Conservation (phyloP, 2,888 invertebrate species). For the Tridacna gigas region DNA sequence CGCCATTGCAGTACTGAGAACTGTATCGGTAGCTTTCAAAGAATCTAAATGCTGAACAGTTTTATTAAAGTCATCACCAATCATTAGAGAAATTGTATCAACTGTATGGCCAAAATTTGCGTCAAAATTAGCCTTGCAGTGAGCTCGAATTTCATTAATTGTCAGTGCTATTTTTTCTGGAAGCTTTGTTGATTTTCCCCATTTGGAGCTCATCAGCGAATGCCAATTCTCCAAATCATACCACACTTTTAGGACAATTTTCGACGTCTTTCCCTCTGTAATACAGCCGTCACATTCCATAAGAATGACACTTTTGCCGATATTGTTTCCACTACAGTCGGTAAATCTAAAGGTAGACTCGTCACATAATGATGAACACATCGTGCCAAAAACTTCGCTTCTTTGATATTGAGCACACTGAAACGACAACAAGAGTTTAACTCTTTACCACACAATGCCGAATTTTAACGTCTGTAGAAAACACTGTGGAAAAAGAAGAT, state of each 20-base stretch:
- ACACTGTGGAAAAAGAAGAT: too few relatives aligned
- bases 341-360: slow-evolving; percentile 86
- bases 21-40: not conserved
- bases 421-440: slow-evolving; percentile 10
- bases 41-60: too few relatives aligned
- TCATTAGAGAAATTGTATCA: too few relatives aligned
- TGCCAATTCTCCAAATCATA: slow-evolving; percentile 12
- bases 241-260: slow-evolving; percentile 70
- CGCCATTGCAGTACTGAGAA: not conserved
- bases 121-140: not conserved
- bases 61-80: too few relatives aligned
- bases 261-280: slow-evolving; percentile 34
- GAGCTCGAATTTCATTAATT: not conserved
- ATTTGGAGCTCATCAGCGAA: not conserved
- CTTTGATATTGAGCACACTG: slow-evolving; percentile 84
- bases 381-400: slow-evolving; percentile 87
- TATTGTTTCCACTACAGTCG: slow-evolving; percentile 88
- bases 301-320: slow-evolving; percentile 86
- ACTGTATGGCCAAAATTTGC: not conserved
- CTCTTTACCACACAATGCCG: not conserved
- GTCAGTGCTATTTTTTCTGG: not conserved
- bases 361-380: slow-evolving; percentile 88
- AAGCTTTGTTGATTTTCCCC: not conserved
- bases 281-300: slow-evolving; percentile 60
- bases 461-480: too few relatives aligned